Evolutionary conservation across 2,113 vertebrate species (phyloP).

Genomic region (Cryptotis parvus): DNA sequence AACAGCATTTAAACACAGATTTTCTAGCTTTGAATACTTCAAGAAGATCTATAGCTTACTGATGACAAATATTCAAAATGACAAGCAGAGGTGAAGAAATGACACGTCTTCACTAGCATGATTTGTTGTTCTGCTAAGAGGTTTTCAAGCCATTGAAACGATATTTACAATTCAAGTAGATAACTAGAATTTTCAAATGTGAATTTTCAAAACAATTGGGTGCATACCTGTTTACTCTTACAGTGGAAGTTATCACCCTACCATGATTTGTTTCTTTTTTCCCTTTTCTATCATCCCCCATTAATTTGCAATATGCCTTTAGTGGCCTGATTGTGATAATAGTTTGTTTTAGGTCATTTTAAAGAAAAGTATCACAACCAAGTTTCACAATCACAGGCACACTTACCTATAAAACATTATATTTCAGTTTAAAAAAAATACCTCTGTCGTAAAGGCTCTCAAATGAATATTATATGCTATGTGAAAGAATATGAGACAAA

Average conservation of each 20-base stretch:
- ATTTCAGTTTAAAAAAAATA: neutral
- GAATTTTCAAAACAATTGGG: conserved; percentile 36
- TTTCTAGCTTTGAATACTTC: neutral
- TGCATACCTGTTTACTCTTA: neutral
- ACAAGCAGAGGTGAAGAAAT: conserved; percentile 40
- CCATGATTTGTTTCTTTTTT: neutral
- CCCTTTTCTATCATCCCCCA: neutral
- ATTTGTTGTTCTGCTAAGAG: conserved; percentile 52
- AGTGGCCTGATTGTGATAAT: neutral
- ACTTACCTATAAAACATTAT: neutral
- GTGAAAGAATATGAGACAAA: conserved; percentile 23
- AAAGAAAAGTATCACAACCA: neutral
- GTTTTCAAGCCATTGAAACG: conserved; percentile 60
- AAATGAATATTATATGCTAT: neutral
- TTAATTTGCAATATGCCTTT: neutral
- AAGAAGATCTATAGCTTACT: neutral
- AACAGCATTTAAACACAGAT: conserved; percentile 12
- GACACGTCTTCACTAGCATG: conserved; percentile 43
- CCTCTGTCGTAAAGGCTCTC: neutral
- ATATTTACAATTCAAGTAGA: conserved; percentile 64
- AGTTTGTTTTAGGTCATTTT: conserved; percentile 9
- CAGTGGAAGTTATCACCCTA: neutral
- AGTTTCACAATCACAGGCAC: neutral
- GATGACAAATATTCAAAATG: conserved; percentile 69
- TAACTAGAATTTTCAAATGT: neutral